phyloP scores from a whole-genome alignment of 2,113 vertebrate species.

The Clarias magur region DNA sequence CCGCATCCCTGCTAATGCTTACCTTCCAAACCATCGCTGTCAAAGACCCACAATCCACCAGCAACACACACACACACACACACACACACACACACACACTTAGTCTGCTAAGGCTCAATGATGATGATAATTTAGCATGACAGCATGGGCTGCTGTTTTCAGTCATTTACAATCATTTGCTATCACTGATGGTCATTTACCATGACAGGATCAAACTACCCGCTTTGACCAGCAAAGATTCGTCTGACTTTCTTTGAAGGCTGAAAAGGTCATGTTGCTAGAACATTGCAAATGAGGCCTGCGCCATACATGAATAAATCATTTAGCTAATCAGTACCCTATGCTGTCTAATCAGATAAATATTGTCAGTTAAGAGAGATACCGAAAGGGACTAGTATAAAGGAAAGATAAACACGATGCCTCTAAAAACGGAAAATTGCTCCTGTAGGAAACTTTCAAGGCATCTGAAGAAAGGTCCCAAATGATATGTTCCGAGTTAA shows the following conservation, averaged over 20 bases:
- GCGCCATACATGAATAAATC: slow-evolving; percentile 6
- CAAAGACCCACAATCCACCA: background rate
- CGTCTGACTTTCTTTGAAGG: slow-evolving; percentile 12
- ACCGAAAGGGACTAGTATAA: background rate
- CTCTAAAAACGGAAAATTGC: background rate
- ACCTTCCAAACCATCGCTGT: slow-evolving; percentile 15
- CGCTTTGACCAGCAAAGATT: slow-evolving; percentile 12
- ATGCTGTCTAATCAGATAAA: slow-evolving; percentile 7
- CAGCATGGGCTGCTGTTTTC: slow-evolving; percentile 27
- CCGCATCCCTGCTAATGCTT: slow-evolving; percentile 14
- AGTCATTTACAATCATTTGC: slow-evolving; percentile 25
- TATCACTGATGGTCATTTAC: slow-evolving; percentile 19
- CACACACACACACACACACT: slow-evolving; percentile 26
- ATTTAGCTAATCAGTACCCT: slow-evolving; percentile 17
- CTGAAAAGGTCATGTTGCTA: slow-evolving; percentile 24
- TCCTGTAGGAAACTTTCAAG: background rate
- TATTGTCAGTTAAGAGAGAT: slow-evolving; percentile 10
- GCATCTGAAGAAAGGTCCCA: background rate
- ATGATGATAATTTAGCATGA: slow-evolving; percentile 26
- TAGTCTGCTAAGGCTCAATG: background rate
- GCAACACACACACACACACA: slow-evolving; percentile 2
- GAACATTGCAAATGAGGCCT: background rate
- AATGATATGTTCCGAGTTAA: background rate
- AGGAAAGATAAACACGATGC: background rate
- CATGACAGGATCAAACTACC: slow-evolving; percentile 35